Evolutionary conservation across 2,888 invertebrate species (phyloP).

Genomic region (Drosophila subquinaria): DNA sequence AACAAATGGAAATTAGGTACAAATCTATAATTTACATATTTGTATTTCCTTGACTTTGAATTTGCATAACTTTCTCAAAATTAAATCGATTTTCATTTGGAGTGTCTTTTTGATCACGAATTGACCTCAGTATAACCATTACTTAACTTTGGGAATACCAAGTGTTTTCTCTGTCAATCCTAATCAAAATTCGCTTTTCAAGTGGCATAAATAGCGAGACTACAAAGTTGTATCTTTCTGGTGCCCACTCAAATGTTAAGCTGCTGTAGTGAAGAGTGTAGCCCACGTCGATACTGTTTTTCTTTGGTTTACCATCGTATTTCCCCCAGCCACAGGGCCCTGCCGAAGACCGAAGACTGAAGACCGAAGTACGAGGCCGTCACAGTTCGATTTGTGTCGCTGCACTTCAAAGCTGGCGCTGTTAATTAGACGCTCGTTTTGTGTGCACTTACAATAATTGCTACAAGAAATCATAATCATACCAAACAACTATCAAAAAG

Average conservation of each 20-base stretch:
- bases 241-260: constrained; percentile 18
- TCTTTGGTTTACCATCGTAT: constrained; percentile 10
- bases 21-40: background rate
- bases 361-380: constrained; percentile 6
- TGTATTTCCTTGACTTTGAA: background rate
- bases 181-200: background rate
- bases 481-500: constrained; percentile 45
- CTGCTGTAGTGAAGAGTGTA: constrained; percentile 15
- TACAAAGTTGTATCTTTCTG: constrained; percentile 1
- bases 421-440: constrained; percentile 72
- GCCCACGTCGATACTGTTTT: constrained; percentile 14
- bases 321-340: background rate
- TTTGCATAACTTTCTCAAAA: constrained; percentile 9
- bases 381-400: constrained; percentile 53
- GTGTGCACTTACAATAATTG: constrained; percentile 77
- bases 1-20: background rate
- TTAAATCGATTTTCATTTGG: background rate
- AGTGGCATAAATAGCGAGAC: background rate
- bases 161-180: constrained; percentile 10
- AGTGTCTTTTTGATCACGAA: background rate
- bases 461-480: constrained; percentile 54
- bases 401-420: constrained; percentile 69
- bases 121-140: background rate
- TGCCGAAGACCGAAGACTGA: too few species aligned
- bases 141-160: background rate